Base-by-base conservation (phyloP, 2,113 vertebrate genomes). In the Acinonyx jubatus region DNA sequence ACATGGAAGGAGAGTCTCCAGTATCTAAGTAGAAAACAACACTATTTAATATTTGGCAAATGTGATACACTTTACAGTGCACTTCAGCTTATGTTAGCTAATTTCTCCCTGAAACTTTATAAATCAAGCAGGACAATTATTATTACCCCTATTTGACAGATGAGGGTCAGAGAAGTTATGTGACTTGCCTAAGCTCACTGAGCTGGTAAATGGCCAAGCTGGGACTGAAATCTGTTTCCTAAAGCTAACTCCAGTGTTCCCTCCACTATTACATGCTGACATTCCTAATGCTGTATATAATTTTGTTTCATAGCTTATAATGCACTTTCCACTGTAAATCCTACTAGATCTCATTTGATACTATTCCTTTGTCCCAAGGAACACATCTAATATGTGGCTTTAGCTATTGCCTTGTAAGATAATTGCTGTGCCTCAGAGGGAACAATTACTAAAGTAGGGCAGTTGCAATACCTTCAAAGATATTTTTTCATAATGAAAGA, bases 151-250 rank as follows among this genome's bases (percentile, higher is more conserved):
- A 92, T 55, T 89, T 92, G 71, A 61, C 82, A 98, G 91, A 93
- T 41, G 81, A 97, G 82, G 93, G 69, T 94, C 69, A 89, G 68
- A 91, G 63, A 96, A 89, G 80, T 97, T 79, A 66, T 4, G n/a
- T 6, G 61, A 29, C 78, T 97, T 84, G 73, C 66, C 76, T 94
- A 92, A 93, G 68, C 81, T 97, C 36, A 81, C 23, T 80, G 90
- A 98, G 78, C 65, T 93, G 50, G 12, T 94, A 18, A 95, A 79
- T 18, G 82, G 9, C 52, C 27, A 38, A 82, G 2, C 1, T 18
- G 83, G 3, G 31, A 79, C 25, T 27, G 52, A 91, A 98, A 92
- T 0, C 1, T 68, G 84, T 63, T 95, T 95, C 38, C n/a, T 61
- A 61, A 68, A n/a, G 87, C n/a, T n/a, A 48, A 85, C 63, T 52